phyloP scores from a whole-genome alignment of 2,888 invertebrate genomes.

The Criorhina ranunculi region DNA sequence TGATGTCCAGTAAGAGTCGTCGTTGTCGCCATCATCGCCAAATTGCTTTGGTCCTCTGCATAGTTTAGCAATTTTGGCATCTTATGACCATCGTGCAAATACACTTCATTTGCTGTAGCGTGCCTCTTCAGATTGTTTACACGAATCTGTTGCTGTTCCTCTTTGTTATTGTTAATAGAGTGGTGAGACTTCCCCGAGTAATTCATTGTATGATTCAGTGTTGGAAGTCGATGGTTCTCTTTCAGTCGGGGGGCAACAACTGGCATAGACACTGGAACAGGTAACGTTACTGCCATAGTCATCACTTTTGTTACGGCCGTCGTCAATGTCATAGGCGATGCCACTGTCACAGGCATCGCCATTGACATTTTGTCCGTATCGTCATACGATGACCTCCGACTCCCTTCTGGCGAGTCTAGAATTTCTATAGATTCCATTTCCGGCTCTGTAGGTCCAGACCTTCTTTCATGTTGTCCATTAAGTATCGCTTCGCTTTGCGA shows the following conservation, averaged over 20 bases:
- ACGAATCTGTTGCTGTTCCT: conserved; percentile 53
- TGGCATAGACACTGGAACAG: not conserved
- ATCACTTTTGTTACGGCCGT: not conserved
- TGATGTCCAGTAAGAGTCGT: too few species aligned
- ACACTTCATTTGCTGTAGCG: conserved; percentile 26
- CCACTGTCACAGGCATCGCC: not conserved
- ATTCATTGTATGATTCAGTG: conserved; percentile 53
- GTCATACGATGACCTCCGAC: conserved; percentile 78
- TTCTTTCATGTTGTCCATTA: conserved; percentile 49
- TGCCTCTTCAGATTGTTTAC: conserved; percentile 69
- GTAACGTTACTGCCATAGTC: not conserved
- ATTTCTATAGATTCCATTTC: conserved; percentile 82
- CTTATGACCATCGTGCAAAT: conserved; percentile 58
- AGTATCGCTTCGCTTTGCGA: conserved; percentile 28
- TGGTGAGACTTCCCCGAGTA: conserved; percentile 49
- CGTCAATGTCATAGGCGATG: not conserved
- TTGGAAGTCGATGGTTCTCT: conserved; percentile 50
- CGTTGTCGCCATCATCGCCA: conserved; percentile 26
- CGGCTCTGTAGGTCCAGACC: conserved; percentile 10
- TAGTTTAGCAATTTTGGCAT: conserved; percentile 60
- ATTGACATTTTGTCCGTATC: conserved; percentile 1
- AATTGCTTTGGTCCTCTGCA: conserved; percentile 19
- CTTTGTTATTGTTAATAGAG: conserved; percentile 62
- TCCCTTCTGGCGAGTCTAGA: conserved; percentile 82
- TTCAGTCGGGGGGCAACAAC: conserved; percentile 29